Base-by-base conservation (phyloP, 2,797 vertebrate species). In the Rallus crepitans region DNA sequence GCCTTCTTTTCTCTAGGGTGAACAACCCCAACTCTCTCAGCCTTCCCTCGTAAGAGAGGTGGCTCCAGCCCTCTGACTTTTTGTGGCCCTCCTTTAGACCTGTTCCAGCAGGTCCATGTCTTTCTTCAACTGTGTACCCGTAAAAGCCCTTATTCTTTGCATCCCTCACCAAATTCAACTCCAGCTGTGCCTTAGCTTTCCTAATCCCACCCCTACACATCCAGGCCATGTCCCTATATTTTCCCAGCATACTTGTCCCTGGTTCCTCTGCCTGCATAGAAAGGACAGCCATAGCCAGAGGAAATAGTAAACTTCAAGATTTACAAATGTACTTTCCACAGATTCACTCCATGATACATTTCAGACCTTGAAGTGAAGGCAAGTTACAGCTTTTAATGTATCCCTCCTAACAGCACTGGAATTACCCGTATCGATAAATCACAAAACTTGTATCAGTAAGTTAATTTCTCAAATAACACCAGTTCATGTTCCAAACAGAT, bases 11-110 rank as follows among this genome's bases (percentile, higher is more conserved):
- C 15, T 61, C 20, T 35, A 65, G 52, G 9, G 16, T 73, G 24
- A 65, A 48, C 12, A 69, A 56, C 4, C 6, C 28, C 7, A 68
- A 4, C 8, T 66, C 42, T 66, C 39, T 14, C 28, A 63, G 10
- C 6, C 6, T 59, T 6, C 53, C 17, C 33, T 63, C 7, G 8
- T 0, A 87, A 20, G 6, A 56, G 20, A 47, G 2, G 9, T 1
- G 5, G 5, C 40, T 82, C 35, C n/a, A 82, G 31, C 6, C 12
- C 15, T 57, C 7, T 30, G 24, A 40, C 19, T 5, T 76, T 90
- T 31, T 31, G 31, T 47, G 27, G n/a, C 55, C 18, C 9, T 72
- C 25, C 31, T 61, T 50, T 65, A 27, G 15, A 60, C 25, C 19
- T 3, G 7, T 27, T 47, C 14, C 2, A 52, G 53, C 8, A 48